phyloP scores from a whole-genome alignment of 2,113 vertebrate genomes.

The Rhabdomys dilectus region DNA sequence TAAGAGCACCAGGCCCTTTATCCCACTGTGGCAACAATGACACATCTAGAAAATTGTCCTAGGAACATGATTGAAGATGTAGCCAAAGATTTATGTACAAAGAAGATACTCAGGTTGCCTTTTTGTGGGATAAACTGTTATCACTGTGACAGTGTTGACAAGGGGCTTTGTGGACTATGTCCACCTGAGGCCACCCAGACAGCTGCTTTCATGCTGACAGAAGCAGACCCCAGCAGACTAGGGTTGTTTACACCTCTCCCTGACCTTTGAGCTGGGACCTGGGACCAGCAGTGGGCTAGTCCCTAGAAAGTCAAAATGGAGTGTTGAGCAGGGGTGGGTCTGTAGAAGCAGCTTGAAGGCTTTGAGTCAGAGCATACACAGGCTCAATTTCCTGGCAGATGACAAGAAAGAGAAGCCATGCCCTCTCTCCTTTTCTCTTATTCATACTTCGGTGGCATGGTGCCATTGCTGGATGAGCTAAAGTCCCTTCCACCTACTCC shows the following conservation, averaged over 20 bases:
- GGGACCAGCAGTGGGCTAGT: neutral
- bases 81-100: neutral
- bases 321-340: neutral
- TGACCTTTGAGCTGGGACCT: neutral
- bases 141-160: neutral
- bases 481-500: too few relatives aligned
- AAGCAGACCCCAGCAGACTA: neutral
- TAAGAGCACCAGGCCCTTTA: neutral
- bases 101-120: neutral
- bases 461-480: neutral
- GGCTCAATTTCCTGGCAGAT: neutral
- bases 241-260: neutral
- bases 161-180: neutral
- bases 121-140: neutral
- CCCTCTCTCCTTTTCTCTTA: neutral
- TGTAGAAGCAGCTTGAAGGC: neutral
- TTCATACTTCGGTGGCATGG: neutral
- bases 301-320: neutral
- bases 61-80: neutral
- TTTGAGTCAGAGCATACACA: too few relatives aligned
- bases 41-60: neutral
- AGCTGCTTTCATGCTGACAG: neutral
- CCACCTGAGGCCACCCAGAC: neutral
- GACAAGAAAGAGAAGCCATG: neutral
- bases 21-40: neutral